These are phyloP conservation scores for Neogobius melanostomus DNA, from an alignment of 2,113 vertebrate species.

Conservation along the genomic window DNA sequence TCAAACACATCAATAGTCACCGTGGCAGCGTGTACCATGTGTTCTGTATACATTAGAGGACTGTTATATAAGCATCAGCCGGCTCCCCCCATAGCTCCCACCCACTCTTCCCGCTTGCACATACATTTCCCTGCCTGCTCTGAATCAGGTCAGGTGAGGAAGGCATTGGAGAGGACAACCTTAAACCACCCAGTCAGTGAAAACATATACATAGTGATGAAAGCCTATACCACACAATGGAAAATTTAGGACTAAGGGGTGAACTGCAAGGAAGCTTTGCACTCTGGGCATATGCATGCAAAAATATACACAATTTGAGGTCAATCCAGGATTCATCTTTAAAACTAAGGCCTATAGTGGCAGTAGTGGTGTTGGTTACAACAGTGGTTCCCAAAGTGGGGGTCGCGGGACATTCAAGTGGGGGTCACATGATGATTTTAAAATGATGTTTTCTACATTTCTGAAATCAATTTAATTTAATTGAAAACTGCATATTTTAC, in stretches of 20 bases:
- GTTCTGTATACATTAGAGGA: slow-evolving; percentile 54
- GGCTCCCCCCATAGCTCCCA: slow-evolving; percentile 6
- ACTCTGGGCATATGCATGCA: not conserved
- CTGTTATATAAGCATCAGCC: slow-evolving; percentile 66
- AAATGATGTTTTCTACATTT: too few species aligned
- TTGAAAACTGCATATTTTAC: too few species aligned
- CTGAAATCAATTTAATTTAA: too few species aligned
- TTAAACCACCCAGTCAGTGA: slow-evolving; percentile 13
- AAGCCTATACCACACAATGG: slow-evolving; percentile 22
- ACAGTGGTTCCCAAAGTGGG: too few species aligned
- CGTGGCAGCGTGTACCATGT: slow-evolving; percentile 28
- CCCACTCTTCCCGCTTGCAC: slow-evolving; percentile 15
- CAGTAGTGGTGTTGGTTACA: slow-evolving; percentile 2
- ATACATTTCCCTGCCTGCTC: slow-evolving; percentile 56
- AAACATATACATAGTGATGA: slow-evolving; percentile 22
- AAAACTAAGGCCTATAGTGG: not conserved
- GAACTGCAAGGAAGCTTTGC: slow-evolving; percentile 1
- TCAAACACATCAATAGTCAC: not conserved
- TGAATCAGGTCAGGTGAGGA: slow-evolving; percentile 73
- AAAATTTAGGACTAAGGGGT: not conserved
- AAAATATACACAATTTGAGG: slow-evolving; percentile 13
- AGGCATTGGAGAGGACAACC: slow-evolving; percentile 23
- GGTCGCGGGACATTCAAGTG: too few species aligned
- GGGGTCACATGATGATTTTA: too few species aligned
- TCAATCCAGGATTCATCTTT: slow-evolving; percentile 16